Conservation (phyloP, 37 sponge, comb jelly and placozoan genomes). For the Beroe forskalii region DNA sequence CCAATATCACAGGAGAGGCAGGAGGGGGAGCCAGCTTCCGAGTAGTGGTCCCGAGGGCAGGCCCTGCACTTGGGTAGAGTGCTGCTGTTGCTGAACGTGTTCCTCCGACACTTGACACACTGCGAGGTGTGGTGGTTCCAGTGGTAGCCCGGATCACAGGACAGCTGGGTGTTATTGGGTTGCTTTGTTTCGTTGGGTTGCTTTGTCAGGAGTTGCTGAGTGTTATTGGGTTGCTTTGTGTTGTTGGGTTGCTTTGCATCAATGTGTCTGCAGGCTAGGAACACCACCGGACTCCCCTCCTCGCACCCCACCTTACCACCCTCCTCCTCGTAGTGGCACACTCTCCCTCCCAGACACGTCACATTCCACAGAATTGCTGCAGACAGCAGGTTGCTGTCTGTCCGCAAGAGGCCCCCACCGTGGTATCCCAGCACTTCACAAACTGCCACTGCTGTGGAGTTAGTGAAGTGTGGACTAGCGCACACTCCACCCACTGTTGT, state of each 20-base stretch:
- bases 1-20: not conserved
- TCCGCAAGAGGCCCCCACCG: not conserved
- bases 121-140: not conserved
- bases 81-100: not conserved
- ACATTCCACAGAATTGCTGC: not conserved
- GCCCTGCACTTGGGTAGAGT: too few relatives aligned
- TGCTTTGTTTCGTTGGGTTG: too few relatives aligned
- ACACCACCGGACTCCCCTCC: too few relatives aligned
- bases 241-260: too few relatives aligned
- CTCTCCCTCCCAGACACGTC: not conserved
- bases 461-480: not conserved
- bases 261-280: too few relatives aligned
- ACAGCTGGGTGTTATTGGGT: too few relatives aligned
- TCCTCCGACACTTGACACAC: not conserved
- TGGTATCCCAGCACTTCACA: not conserved
- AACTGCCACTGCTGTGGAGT: not conserved
- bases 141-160: not conserved
- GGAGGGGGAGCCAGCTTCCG: not conserved
- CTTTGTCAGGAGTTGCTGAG: too few relatives aligned
- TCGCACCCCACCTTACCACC: not conserved
- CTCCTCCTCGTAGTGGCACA: not conserved
- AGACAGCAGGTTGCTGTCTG: not conserved
- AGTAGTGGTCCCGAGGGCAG: not conserved
- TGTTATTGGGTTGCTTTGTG: too few relatives aligned
- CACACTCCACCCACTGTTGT: not conserved